Percentiles rank a stretch among this genome's conserved stretches.
These are phyloP conservation scores for Cassiopea xamachana DNA, from an alignment of 30 jellyfish, hydroid and myxozoan genomes.

Conservation along the genomic window DNA sequence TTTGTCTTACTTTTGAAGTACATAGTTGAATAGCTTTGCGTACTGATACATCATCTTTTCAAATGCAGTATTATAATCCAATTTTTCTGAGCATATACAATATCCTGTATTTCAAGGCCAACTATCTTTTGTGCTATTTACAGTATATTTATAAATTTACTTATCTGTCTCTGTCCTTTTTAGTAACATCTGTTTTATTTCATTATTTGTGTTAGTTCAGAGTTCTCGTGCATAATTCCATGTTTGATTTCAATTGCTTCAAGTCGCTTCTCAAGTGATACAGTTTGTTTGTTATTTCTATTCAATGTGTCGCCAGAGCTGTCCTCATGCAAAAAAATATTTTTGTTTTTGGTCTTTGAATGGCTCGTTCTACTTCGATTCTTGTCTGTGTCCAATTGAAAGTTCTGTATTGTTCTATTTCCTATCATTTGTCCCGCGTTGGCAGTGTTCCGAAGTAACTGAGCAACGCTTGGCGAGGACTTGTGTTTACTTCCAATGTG, in stretches of 20 bases:
- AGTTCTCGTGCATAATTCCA: conserved; percentile 40
- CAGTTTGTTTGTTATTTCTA: neutral
- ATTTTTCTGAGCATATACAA: too few relatives aligned
- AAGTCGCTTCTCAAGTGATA: conserved; percentile 53
- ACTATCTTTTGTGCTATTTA: too few relatives aligned
- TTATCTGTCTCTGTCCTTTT: neutral
- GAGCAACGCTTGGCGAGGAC: conserved; percentile 20
- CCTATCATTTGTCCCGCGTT: neutral
- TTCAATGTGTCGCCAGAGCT: neutral
- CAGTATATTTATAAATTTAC: neutral
- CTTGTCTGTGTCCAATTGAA: neutral
- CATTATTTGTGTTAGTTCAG: neutral
- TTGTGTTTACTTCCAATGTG: neutral
- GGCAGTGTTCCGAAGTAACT: neutral
- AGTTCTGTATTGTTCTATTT: neutral
- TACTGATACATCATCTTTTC: too few relatives aligned
- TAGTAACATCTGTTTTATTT: neutral
- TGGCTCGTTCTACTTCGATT: neutral
- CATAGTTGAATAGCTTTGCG: too few relatives aligned
- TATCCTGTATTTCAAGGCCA: too few relatives aligned
- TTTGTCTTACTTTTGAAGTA: too few relatives aligned
- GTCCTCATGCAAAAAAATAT: neutral
- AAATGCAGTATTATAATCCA: too few relatives aligned
- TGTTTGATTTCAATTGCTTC: conserved; percentile 30
- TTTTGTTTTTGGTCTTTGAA: conserved; percentile 13